A percentile compares a stretch with the other conserved stretches of the same genome.
Conservation (phyloP, 2,113 vertebrate species). For the Dicrurus megarhynchus region DNA sequence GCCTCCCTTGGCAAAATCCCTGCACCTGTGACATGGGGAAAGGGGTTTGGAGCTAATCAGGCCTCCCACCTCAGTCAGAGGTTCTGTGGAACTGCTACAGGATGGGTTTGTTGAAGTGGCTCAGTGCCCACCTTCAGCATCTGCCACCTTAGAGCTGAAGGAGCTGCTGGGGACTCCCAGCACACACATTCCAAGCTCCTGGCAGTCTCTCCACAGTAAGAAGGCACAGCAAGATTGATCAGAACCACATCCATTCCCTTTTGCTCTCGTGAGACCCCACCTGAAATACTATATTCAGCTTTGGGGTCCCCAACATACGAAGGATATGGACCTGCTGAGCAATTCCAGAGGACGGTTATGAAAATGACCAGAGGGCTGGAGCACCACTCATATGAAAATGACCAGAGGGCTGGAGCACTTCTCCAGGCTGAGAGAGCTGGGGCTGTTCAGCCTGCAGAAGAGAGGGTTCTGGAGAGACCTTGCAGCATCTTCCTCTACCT, state of each 20-base stretch:
- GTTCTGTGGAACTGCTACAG: fast-evolving
- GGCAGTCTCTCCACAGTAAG: neutral
- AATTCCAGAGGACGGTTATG: neutral
- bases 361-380: neutral
- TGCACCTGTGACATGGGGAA: fast-evolving
- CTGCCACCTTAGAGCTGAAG: neutral
- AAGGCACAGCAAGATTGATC: neutral
- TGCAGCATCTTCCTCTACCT: neutral
- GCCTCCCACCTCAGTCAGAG: neutral
- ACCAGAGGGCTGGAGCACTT: neutral
- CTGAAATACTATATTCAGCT: neutral
- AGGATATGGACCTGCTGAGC: neutral
- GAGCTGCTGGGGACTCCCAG: neutral
- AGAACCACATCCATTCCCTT: neutral
- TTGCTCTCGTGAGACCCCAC: neutral
- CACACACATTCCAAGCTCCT: neutral
- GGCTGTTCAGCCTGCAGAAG: neutral
- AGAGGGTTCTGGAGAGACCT: neutral
- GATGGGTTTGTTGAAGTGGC: neutral
- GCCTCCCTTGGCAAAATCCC: neutral
- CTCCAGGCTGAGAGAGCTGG: neutral
- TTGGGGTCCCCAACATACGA: neutral
- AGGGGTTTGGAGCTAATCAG: neutral
- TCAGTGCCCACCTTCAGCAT: neutral
- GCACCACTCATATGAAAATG: neutral